Conservation (phyloP, 1,140 invertebrate genomes). For the Coboldia fuscipes region DNA sequence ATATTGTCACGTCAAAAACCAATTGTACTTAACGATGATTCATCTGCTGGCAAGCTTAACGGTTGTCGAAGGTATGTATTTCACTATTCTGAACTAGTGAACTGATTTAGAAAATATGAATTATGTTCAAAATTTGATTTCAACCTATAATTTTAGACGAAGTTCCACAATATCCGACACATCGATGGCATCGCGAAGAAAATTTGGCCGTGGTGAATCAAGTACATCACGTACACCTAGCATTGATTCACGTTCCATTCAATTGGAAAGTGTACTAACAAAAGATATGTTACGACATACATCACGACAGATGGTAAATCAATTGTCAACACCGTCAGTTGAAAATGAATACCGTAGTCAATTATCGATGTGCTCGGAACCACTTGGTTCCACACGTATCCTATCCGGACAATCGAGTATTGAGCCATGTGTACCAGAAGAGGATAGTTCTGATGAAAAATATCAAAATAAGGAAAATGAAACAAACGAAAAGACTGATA, state of each 20-base stretch:
- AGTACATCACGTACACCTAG: conserved; percentile 17
- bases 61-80: neutral
- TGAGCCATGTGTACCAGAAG: neutral
- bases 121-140: neutral
- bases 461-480: too few species aligned
- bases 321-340: conserved; percentile 18
- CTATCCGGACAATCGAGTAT: neutral
- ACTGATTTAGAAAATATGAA: neutral
- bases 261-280: conserved; percentile 11
- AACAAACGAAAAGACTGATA: too few species aligned
- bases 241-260: conserved; percentile 16
- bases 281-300: neutral
- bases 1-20: conserved; percentile 50
- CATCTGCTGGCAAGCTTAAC: neutral
- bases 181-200: conserved; percentile 20
- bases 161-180: conserved; percentile 20
- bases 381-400: neutral
- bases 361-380: conserved; percentile 2
- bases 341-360: conserved; percentile 7
- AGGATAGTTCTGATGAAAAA: too few species aligned
- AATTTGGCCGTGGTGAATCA: conserved; percentile 12
- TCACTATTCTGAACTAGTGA: too few species aligned
- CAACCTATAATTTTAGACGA: conserved; percentile 4
- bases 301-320: conserved; percentile 14
- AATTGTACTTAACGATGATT: conserved; percentile 21